These are phyloP conservation scores for Mnemiopsis leidyi DNA, from an alignment of 37 sponge, comb jelly and placozoan species.

Conservation along the genomic window DNA sequence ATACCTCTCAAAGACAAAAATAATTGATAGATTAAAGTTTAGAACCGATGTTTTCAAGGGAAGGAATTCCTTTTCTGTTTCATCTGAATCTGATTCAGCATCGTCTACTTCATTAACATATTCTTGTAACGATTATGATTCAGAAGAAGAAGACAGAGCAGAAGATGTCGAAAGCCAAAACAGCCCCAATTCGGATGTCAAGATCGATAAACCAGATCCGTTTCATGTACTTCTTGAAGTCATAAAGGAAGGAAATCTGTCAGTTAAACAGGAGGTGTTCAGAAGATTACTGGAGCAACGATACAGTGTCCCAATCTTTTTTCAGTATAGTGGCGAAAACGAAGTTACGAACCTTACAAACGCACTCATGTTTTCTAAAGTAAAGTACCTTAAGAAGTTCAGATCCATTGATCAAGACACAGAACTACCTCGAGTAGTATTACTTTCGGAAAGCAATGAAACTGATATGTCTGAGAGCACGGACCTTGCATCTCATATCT, in stretches of 20 bases:
- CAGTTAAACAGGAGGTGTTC: background rate
- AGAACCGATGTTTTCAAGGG: background rate
- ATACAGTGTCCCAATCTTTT: background rate
- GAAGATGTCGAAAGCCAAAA: background rate
- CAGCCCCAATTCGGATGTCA: background rate
- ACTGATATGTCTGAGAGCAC: background rate
- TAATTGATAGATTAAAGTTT: constrained; percentile 73
- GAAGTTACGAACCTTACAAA: background rate
- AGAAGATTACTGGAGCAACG: background rate
- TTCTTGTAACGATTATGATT: background rate
- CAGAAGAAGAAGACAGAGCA: background rate
- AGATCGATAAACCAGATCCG: background rate
- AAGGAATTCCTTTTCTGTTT: background rate
- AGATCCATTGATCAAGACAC: background rate
- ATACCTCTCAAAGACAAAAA: constrained; percentile 70
- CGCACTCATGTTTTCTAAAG: background rate
- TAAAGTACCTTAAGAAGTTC: background rate
- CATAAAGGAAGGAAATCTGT: background rate
- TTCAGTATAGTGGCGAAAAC: background rate
- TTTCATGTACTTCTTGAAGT: background rate
- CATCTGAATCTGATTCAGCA: background rate
- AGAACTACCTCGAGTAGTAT: background rate
- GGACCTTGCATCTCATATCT: background rate
- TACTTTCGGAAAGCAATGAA: background rate
- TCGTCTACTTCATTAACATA: too few relatives aligned